These are phyloP conservation scores for Notamacropus eugenii DNA, from an alignment of 2,797 vertebrate species.

Conservation along the genomic window DNA sequence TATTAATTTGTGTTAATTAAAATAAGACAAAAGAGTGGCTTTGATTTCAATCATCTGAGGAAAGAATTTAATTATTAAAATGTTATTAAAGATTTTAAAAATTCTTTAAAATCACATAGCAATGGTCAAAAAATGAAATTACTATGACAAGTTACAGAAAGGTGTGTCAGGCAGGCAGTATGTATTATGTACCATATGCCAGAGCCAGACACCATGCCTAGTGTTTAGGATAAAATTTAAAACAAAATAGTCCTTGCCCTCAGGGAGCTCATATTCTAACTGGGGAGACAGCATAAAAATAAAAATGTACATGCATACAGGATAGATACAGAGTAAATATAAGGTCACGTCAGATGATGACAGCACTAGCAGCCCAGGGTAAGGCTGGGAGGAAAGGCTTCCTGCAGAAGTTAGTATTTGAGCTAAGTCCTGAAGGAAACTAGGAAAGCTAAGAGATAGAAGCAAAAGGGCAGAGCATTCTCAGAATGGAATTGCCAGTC, in stretches of 20 bases:
- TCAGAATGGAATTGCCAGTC: too few relatives aligned
- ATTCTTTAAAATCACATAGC: neutral
- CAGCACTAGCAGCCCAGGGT: too few relatives aligned
- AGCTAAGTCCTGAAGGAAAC: too few relatives aligned
- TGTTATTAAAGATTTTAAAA: neutral
- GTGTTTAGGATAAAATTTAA: neutral
- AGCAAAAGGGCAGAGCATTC: too few relatives aligned
- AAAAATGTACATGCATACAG: too few relatives aligned
- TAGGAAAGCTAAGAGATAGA: too few relatives aligned
- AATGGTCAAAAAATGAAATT: neutral
- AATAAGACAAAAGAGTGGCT: neutral
- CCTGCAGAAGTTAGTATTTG: too few relatives aligned
- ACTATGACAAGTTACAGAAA: neutral
- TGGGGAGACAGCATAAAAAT: neutral
- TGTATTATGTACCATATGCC: neutral
- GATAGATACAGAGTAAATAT: neutral
- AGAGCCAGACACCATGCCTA: neutral
- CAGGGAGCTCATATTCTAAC: neutral
- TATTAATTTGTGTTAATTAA: neutral
- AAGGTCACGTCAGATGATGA: too few relatives aligned
- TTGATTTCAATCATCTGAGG: neutral
- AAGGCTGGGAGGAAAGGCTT: too few relatives aligned
- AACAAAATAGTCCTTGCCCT: neutral
- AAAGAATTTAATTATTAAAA: neutral
- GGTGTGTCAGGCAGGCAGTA: neutral